Percentiles rank a stretch among this genome's conserved stretches.
Conservation (phyloP, 2,888 invertebrate species). For the Lochmaea capreae region DNA sequence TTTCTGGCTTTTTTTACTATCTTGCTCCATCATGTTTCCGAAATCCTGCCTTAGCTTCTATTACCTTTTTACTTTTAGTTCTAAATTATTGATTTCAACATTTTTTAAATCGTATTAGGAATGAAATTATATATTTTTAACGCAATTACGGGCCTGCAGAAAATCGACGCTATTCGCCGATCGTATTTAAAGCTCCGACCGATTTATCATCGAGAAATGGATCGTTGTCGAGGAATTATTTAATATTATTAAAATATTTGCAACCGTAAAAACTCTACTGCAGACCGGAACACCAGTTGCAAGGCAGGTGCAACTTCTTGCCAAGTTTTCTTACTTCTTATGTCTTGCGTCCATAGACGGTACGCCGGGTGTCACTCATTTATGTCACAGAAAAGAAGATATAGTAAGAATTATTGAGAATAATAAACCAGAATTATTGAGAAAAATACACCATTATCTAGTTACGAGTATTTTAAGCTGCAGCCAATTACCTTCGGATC, state of each 20-base stretch:
- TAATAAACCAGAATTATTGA: not conserved
- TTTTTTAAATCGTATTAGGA: not conserved
- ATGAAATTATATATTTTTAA: not conserved
- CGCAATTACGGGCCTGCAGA: constrained; percentile 24
- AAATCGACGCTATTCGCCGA: constrained; percentile 50
- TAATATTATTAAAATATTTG: constrained; percentile 65
- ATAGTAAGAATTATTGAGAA: not conserved
- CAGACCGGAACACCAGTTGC: constrained; percentile 61
- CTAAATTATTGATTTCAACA: not conserved
- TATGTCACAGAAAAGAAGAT: constrained; percentile 3
- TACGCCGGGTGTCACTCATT: constrained; percentile 3
- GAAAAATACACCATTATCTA: not conserved
- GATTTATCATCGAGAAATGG: constrained; percentile 63
- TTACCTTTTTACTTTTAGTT: not conserved
- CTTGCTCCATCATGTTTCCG: too few relatives aligned
- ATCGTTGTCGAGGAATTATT: constrained; percentile 61
- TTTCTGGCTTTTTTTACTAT: too few relatives aligned
- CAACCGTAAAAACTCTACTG: constrained; percentile 52
- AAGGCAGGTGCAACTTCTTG: constrained; percentile 61
- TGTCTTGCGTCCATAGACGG: constrained; percentile 35
- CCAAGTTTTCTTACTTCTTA: constrained; percentile 37
- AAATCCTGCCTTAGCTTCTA: too few relatives aligned
- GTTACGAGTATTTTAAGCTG: not conserved
- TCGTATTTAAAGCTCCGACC: constrained; percentile 53
- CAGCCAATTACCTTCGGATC: not conserved